Evolutionary conservation across 23 tunicate genomes (phyloP).

Genomic region (Trididemnum miniatum): DNA sequence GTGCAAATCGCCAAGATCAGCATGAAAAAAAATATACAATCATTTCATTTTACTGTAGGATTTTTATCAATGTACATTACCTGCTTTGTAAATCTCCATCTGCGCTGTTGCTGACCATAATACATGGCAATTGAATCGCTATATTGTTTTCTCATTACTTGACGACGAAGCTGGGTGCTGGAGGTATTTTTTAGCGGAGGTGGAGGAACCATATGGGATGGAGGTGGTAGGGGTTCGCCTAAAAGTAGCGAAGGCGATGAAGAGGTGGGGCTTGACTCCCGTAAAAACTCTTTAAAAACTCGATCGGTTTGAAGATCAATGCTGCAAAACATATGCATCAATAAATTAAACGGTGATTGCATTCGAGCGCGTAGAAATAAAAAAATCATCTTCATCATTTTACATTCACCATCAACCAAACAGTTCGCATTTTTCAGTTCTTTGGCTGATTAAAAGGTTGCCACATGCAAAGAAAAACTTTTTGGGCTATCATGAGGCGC

Average conservation of each 20-base stretch:
- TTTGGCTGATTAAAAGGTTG: too few species aligned
- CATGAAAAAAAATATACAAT: too few species aligned
- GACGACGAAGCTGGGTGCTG: slow-evolving; percentile 62
- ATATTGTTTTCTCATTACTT: slow-evolving; percentile 85
- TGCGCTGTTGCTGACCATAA: slow-evolving; percentile 74
- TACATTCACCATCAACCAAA: too few species aligned
- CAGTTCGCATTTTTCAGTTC: too few species aligned
- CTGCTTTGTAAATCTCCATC: slow-evolving; percentile 74
- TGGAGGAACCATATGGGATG: slow-evolving; percentile 70
- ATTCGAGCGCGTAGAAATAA: too few species aligned
- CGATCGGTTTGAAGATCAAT: slow-evolving; percentile 75
- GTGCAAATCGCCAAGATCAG: too few species aligned
- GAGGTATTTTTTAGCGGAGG: slow-evolving; percentile 23
- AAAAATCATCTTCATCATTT: too few species aligned
- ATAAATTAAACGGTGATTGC: too few species aligned
- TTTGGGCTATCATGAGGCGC: too few species aligned
- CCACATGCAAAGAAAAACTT: too few species aligned
- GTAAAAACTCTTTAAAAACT: slow-evolving; percentile 65
- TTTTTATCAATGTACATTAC: too few species aligned
- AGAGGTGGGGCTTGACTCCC: slow-evolving; percentile 25
- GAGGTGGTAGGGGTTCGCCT: slow-evolving; percentile 59
- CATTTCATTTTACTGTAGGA: too few species aligned
- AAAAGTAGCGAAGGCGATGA: background rate
- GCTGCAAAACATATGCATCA: slow-evolving; percentile 18
- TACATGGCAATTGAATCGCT: slow-evolving; percentile 89